These are phyloP conservation scores for Parascotia fuliginaria DNA, from an alignment of 2,888 invertebrate genomes.

Conservation along the genomic window DNA sequence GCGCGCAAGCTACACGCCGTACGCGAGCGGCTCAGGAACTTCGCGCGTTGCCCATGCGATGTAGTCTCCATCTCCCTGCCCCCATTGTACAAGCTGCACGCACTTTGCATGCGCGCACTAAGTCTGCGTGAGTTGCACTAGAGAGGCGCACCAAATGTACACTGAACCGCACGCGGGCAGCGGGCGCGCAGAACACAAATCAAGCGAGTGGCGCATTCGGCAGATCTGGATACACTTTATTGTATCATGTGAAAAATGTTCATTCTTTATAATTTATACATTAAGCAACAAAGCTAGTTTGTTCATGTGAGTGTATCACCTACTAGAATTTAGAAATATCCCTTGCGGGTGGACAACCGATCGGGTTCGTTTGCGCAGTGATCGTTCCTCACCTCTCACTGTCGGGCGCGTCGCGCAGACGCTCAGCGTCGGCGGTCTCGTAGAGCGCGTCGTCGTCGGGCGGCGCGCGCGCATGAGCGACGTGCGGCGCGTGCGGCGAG, in stretches of 20 bases:
- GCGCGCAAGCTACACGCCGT: too few species aligned
- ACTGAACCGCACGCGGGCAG: too few species aligned
- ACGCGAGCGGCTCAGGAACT: too few species aligned
- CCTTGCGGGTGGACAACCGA: slow-evolving; percentile 11
- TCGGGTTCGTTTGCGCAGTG: slow-evolving; percentile 5
- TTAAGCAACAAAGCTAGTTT: slow-evolving; percentile 1
- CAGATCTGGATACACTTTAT: background rate
- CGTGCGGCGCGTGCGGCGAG: slow-evolving; percentile 77
- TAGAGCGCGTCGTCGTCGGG: slow-evolving; percentile 94
- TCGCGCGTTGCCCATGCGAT: too few species aligned
- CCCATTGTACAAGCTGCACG: too few species aligned
- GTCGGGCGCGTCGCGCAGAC: slow-evolving; percentile 91
- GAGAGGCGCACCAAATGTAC: too few species aligned
- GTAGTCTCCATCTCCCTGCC: too few species aligned
- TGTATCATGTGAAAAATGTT: background rate
- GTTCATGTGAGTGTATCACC: slow-evolving; percentile 14
- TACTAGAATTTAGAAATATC: slow-evolving; percentile 17
- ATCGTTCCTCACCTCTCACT: slow-evolving; percentile 91
- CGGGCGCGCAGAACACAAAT: too few species aligned
- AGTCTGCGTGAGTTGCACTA: too few species aligned
- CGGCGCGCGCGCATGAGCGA: slow-evolving; percentile 70
- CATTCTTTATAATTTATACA: slow-evolving; percentile 11
- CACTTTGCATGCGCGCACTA: too few species aligned
- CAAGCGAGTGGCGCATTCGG: too few species aligned
- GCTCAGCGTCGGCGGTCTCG: slow-evolving; percentile 92